Percentiles rank a stretch among this genome's conserved stretches.
Evolutionary conservation across 2,888 invertebrate genomes (phyloP).

Genomic region (Apoda limacodes): DNA sequence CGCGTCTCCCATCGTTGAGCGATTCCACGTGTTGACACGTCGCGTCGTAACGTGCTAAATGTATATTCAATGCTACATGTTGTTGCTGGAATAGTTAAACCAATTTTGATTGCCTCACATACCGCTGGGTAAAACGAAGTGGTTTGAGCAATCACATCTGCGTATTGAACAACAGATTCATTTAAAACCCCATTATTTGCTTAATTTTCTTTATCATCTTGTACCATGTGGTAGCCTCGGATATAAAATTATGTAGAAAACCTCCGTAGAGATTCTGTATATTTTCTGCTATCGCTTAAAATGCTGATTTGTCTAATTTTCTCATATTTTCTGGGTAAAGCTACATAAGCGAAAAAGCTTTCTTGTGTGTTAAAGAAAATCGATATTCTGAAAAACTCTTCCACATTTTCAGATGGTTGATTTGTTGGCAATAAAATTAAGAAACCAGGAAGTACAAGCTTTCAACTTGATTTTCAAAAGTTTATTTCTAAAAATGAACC

Average conservation of each 20-base stretch:
- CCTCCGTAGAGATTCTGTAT: slow-evolving; percentile 1
- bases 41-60: too few relatives aligned
- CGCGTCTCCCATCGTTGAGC: too few relatives aligned
- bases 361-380: too few relatives aligned
- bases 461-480: too few relatives aligned
- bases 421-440: slow-evolving; percentile 4
- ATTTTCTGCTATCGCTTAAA: slow-evolving; percentile 1
- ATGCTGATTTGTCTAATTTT: slow-evolving; percentile 2
- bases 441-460: slow-evolving; percentile 4
- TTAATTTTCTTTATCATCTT: background rate
- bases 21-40: too few relatives aligned
- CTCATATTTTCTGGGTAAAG: slow-evolving; percentile 2
- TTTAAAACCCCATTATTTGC: slow-evolving; percentile 5
- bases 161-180: background rate
- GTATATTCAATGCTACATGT: background rate
- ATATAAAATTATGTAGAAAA: slow-evolving; percentile 1
- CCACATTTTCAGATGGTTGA: too few relatives aligned
- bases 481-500: too few relatives aligned
- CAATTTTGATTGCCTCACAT: background rate
- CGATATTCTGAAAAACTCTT: too few relatives aligned
- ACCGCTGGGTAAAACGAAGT: background rate
- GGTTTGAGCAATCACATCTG: background rate
- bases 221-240: slow-evolving; percentile 3
- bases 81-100: background rate
- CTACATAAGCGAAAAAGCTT: slow-evolving; percentile 1